These are phyloP conservation scores for Cheilosia urbana DNA, from an alignment of 2,888 invertebrate genomes.

Conservation along the genomic window DNA sequence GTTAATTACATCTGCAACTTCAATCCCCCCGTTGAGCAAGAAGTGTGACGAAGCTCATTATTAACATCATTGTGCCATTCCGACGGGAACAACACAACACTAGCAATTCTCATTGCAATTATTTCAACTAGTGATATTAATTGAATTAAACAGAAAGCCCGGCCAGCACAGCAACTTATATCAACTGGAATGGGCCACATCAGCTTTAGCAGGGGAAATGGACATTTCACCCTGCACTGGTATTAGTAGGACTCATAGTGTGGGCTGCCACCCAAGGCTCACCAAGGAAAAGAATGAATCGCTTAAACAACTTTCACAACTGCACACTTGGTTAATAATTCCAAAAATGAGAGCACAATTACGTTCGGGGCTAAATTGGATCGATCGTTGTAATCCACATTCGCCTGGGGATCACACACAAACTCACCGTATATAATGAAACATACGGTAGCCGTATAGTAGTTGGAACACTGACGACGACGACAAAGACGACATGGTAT, in stretches of 20 bases:
- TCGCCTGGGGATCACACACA: conserved; percentile 45
- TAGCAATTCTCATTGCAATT: conserved; percentile 66
- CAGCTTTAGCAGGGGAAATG: conserved; percentile 33
- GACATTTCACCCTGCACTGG: conserved; percentile 32
- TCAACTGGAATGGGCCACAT: conserved; percentile 46
- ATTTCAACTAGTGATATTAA: conserved; percentile 70
- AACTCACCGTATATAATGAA: conserved; percentile 3
- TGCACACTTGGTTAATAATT: conserved; percentile 64
- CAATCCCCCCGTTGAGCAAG: conserved; percentile 43
- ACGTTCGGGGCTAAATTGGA: conserved; percentile 41
- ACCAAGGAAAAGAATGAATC: conserved; percentile 46
- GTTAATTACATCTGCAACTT: conserved; percentile 69
- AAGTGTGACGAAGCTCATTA: conserved; percentile 59
- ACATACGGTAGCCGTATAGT: neutral
- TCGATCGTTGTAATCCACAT: conserved; percentile 51
- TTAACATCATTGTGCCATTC: conserved; percentile 63
- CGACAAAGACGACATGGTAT: conserved; percentile 31
- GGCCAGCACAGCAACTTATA: conserved; percentile 25
- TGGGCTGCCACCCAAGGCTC: neutral
- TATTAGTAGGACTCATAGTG: conserved; percentile 20
- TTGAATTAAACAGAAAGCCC: conserved; percentile 65
- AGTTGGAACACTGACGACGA: conserved; percentile 3
- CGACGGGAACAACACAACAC: conserved; percentile 50
- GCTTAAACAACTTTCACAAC: conserved; percentile 58
- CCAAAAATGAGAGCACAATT: conserved; percentile 43